Evolutionary conservation across 2,888 invertebrate species (phyloP).

Genomic region (Torymus auratus): DNA sequence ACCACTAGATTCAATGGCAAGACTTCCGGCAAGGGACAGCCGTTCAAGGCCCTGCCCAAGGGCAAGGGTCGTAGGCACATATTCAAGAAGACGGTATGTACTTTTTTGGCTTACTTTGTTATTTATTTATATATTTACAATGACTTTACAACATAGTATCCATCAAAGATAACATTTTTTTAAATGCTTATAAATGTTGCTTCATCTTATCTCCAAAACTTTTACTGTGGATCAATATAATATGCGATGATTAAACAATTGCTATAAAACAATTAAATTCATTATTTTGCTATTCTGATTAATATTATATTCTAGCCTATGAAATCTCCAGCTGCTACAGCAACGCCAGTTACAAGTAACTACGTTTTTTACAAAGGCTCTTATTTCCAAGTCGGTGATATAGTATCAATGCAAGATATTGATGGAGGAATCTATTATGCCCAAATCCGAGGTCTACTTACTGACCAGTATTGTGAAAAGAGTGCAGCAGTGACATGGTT

Average conservation of each 20-base stretch:
- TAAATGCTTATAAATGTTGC: too few species aligned
- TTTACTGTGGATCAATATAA: too few species aligned
- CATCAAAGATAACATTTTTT: too few species aligned
- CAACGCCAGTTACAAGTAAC: conserved; percentile 89
- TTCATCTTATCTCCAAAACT: too few species aligned
- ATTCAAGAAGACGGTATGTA: conserved; percentile 82
- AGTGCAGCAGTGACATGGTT: conserved; percentile 95
- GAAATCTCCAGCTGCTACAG: conserved; percentile 88
- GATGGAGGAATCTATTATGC: conserved; percentile 90
- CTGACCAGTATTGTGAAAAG: conserved; percentile 95
- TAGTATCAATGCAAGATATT: conserved; percentile 89
- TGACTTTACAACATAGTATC: too few species aligned
- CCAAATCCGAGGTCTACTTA: conserved; percentile 91
- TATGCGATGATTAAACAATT: too few species aligned
- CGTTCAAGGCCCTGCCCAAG: conserved; percentile 77
- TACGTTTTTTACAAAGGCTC: conserved; percentile 87
- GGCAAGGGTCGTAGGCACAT: conserved; percentile 87
- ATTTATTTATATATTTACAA: neutral
- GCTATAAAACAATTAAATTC: too few species aligned
- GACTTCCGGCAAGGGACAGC: conserved; percentile 76
- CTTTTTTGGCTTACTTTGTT: neutral
- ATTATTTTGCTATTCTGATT: too few species aligned
- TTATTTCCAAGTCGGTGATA: conserved; percentile 93
- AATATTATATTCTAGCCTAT: conserved; percentile 78
- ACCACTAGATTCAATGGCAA: conserved; percentile 81